Evolutionary conservation across 2,113 vertebrate genomes (phyloP), one percentile per base, ranked within the genome.

Genomic region (Chionomys nivalis): DNA sequence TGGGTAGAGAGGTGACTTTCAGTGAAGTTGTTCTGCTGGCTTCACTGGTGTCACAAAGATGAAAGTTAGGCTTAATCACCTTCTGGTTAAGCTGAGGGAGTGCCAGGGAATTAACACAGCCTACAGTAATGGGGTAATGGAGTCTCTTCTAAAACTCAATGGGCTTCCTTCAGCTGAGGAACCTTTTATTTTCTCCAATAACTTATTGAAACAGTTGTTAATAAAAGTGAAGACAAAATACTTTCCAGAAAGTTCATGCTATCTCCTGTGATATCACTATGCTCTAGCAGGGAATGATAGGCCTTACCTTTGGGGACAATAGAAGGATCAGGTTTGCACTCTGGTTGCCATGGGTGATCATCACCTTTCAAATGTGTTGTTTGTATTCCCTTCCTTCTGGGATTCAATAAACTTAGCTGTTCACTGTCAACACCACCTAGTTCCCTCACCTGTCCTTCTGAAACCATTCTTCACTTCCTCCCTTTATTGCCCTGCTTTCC

Each of bases 151-250:
- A 61, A 76, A 89, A 93, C 49, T 87, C n/a, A 82, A 1, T 55
- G 63, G 47, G 19, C 89, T 89, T 68, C n/a, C 88, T 96, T 87
- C 65, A 49, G 49, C 68, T 87, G 73, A 91, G 24, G 44, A 93
- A 93, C 79, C 49, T 24, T 91, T 77, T 90, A 70, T 93, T 96
- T 96, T 92, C 68, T 82, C 91, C 23, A 75, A 11, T 78, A 82
- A 89, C 75, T 85, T 66, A 93, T 92, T 93, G 26, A 94, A 93
- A 76, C 82, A 78, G 78, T 28, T 92, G n/a, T 93, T 96, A 83
- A 96, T 89, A 86, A 93, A 95, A 93, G 19, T 49, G 87, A 95
- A 31, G 14, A 91, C 68, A 49, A 89, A 42, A 0, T 21, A 8
- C 63, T 93, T 95, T 36, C 36, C 23, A 42, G 36, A 44, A 82